Percentiles rank a stretch among this genome's conserved stretches.
These are phyloP conservation scores for Thamnophis sirtalis DNA, from an alignment of 2,113 vertebrate genomes.

Conservation along the genomic window DNA sequence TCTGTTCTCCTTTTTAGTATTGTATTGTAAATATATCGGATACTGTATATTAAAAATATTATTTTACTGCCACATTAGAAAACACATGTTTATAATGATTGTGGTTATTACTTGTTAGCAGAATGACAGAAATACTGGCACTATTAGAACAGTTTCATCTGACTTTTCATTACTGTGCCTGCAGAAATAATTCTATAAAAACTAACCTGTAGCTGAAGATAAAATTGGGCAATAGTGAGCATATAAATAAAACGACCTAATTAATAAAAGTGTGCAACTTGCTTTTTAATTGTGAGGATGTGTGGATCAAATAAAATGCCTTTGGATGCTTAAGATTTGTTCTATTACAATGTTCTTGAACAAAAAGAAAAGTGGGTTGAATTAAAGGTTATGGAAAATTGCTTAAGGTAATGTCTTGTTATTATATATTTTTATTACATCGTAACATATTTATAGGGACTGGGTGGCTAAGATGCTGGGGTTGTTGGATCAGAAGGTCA, in stretches of 20 bases:
- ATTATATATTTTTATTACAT: background rate
- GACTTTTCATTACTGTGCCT: background rate
- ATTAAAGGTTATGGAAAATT: background rate
- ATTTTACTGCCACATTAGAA: background rate
- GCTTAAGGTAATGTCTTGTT: accelerated
- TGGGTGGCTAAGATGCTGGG: too few species aligned
- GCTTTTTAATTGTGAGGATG: slow-evolving; percentile 9
- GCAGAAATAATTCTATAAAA: slow-evolving; percentile 9
- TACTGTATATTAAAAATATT: background rate
- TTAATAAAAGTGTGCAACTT: background rate
- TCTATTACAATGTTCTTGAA: background rate
- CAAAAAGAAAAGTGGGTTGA: background rate
- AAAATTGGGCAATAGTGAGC: background rate
- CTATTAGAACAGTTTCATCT: background rate
- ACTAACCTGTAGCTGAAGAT: slow-evolving; percentile 1
- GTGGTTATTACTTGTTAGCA: background rate
- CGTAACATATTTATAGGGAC: background rate
- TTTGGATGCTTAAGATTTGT: slow-evolving; percentile 23
- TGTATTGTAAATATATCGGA: background rate
- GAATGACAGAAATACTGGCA: background rate
- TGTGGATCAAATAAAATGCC: slow-evolving; percentile 5
- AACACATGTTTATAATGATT: background rate
- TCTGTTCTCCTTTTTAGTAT: background rate
- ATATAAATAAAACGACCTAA: background rate
- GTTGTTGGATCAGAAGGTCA: too few species aligned